Conservation (phyloP, 2,888 invertebrate genomes). For the Chrysolina oricalcia region DNA sequence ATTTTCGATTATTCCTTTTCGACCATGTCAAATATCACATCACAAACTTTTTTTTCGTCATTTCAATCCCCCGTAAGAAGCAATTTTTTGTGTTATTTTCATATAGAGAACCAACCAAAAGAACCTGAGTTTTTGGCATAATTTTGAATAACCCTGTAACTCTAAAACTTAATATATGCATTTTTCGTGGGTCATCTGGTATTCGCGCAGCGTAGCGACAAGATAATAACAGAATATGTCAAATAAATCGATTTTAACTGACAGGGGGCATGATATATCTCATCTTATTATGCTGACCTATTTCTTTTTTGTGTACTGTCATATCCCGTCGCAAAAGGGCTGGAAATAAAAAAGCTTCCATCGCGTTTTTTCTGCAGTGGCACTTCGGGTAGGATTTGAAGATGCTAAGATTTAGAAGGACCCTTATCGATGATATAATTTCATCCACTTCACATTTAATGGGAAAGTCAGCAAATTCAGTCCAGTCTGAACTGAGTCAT, state of each 20-base stretch:
- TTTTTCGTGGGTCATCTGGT: conserved; percentile 1
- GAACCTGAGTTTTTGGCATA: too few relatives aligned
- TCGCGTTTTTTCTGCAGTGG: background rate
- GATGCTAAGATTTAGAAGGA: background rate
- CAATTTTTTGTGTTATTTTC: too few relatives aligned
- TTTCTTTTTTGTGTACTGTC: background rate
- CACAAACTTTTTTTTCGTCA: too few relatives aligned
- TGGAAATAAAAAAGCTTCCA: background rate
- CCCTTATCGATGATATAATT: background rate
- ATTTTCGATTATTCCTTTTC: too few relatives aligned
- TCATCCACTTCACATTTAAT: background rate
- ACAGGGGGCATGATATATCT: background rate
- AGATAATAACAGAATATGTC: conserved; percentile 5
- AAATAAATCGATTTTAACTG: background rate
- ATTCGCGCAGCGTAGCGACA: background rate
- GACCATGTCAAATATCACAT: too few relatives aligned
- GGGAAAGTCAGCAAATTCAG: too few relatives aligned
- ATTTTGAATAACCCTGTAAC: background rate
- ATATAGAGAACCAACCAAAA: too few relatives aligned
- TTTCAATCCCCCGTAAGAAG: too few relatives aligned
- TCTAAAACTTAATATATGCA: background rate
- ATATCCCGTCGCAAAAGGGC: background rate
- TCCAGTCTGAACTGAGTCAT: too few relatives aligned
- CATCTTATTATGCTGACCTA: conserved; percentile 2
- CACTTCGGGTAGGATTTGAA: too few relatives aligned